Percentiles rank a stretch among this genome's conserved stretches.
These are phyloP conservation scores for Thalassoma bifasciatum DNA, from an alignment of 2,113 vertebrate genomes.

Conservation along the genomic window DNA sequence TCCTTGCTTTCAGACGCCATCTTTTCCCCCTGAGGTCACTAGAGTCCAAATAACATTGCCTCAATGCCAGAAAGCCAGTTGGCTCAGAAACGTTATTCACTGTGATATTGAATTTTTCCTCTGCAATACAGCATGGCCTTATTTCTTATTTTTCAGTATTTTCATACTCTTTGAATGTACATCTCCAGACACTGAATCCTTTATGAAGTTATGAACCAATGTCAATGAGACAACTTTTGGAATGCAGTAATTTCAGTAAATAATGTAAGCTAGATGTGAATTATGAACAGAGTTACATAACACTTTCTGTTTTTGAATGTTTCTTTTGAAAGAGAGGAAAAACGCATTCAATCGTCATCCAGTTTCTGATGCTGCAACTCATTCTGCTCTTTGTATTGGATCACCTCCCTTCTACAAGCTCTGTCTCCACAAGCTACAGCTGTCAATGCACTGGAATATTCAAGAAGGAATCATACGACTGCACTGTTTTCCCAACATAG, in stretches of 20 bases:
- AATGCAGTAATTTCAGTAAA: constrained; percentile 21
- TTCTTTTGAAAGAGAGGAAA: neutral
- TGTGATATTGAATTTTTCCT: neutral
- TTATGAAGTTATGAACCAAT: constrained; percentile 1
- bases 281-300: constrained; percentile 20
- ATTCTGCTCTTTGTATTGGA: neutral
- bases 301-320: constrained; percentile 12
- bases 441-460: neutral
- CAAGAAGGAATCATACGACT: constrained; percentile 1
- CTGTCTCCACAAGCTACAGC: neutral
- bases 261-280: constrained; percentile 17
- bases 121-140: neutral
- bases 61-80: constrained; percentile 11
- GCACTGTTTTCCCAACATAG: constrained; percentile 5
- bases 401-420: too few species aligned
- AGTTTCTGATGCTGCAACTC: constrained; percentile 21
- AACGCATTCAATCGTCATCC: neutral
- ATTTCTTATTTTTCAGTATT: constrained; percentile 1
- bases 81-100: constrained; percentile 43
- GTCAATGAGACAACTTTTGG: constrained; percentile 2
- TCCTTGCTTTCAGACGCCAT: constrained; percentile 36
- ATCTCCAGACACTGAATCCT: neutral
- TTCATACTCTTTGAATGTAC: neutral
- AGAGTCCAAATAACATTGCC: constrained; percentile 52
- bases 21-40: constrained; percentile 29